phyloP scores from a whole-genome alignment of 2,888 invertebrate species.

The Drosophila paramelanica region DNA sequence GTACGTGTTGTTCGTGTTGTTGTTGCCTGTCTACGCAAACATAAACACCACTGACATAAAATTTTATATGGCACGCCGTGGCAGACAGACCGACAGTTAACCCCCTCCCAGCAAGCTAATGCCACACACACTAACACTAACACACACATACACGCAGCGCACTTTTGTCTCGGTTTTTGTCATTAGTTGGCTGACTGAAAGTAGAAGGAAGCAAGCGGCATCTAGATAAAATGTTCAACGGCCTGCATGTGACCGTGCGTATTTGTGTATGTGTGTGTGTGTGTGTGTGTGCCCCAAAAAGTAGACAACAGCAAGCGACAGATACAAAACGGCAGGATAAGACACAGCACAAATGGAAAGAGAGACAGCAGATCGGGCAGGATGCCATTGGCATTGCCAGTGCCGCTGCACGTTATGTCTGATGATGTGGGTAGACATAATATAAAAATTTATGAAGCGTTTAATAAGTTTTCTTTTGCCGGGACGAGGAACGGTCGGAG shows the following conservation, averaged over 20 bases:
- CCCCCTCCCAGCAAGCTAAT: conserved; percentile 16
- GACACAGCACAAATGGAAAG: conserved; percentile 47
- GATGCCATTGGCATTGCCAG: conserved; percentile 17
- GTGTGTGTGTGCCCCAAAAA: conserved; percentile 49
- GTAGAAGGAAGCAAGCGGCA: conserved; percentile 52
- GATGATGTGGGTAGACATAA: conserved; percentile 82
- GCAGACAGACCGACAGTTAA: conserved; percentile 36
- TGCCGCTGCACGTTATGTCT: conserved; percentile 72
- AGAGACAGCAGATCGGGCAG: conserved; percentile 39
- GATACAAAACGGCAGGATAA: conserved; percentile 76
- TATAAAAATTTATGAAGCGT: conserved; percentile 83
- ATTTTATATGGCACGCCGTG: conserved; percentile 69
- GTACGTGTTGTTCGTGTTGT: conserved; percentile 27
- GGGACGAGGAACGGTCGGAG: conserved; percentile 20
- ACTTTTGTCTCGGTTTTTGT: conserved; percentile 77
- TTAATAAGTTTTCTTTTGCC: conserved; percentile 81
- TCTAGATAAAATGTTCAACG: conserved; percentile 78
- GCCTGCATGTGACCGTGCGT: conserved; percentile 62
- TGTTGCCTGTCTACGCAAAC: conserved; percentile 52
- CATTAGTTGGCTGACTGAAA: conserved; percentile 68
- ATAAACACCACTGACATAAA: conserved; percentile 70
- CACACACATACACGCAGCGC: conserved; percentile 27
- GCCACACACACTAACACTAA: conserved; percentile 15
- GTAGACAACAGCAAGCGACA: conserved; percentile 70
- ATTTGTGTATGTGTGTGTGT: conserved; percentile 9